Base-by-base conservation (phyloP, 1,140 invertebrate species). In the Samia ricini region DNA sequence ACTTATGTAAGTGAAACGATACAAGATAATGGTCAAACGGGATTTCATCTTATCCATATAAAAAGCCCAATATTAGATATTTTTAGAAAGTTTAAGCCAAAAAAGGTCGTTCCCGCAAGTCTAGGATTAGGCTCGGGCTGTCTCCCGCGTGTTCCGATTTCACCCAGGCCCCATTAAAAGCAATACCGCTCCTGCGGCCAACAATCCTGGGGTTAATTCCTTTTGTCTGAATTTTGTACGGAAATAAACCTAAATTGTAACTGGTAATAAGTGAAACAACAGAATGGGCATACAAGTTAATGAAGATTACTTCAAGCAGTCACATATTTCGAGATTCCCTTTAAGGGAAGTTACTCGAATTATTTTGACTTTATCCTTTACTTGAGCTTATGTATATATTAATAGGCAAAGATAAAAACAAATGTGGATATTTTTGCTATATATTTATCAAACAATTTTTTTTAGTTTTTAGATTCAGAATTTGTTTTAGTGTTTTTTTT, bases 221-320 rank as follows among this genome's bases (percentile, higher is more conserved):
- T 74, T 79, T 80, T 76, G 77, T 82, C 74, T 79, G 77, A 72
- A 82, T 82, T 80, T 80, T 80, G 74, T 71, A 78, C 74, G 73
- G 77, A 76, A 74, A 74, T 74, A 80, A 82, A 80, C 80, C 76
- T 73, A 76, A 79, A 76, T 66, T 56, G 64, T 61, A 58, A 61
- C 59, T 66, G 26, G 52, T 58, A 57, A 51, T 55, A 55, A 55
- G 52, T 24, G 52, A 22, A 24, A 55, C 21, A 55, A 55, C 52
- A 24, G 24, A 55, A 55, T 24, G 52, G 24, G 52, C 10, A n/a
- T 10, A 42, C 33, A 42, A 8, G 33, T 42, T 42, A 42, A 42
- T 42, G 33, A 42, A 42, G 33, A 55, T 55, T 22, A 55, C 22
- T 55, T 23, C n/a, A n/a, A 22, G 22, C 50, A 55, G 24, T 24